Percentiles rank a stretch among this genome's conserved stretches.
Evolutionary conservation across 2,797 vertebrate genomes (phyloP).

Genomic region (Myotis myotis): DNA sequence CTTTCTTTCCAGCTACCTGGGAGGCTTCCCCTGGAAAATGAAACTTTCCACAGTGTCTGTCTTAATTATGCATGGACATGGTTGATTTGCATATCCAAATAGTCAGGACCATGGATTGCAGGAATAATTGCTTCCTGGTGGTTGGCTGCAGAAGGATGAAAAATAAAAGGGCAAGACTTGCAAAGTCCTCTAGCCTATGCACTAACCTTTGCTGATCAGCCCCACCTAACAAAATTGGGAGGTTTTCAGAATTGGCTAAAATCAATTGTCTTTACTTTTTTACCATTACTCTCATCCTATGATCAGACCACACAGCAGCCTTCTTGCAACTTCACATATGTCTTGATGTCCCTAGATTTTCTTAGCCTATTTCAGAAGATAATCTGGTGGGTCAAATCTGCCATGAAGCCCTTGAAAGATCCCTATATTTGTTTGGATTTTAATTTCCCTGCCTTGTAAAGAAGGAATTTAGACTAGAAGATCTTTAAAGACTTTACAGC

Average conservation of each 20-base stretch:
- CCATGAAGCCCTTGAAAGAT: neutral
- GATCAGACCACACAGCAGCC: neutral
- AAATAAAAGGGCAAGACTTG: neutral
- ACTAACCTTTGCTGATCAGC: neutral
- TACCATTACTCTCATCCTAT: neutral
- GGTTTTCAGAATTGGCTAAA: neutral
- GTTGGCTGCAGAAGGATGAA: neutral
- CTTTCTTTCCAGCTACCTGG: slow-evolving; percentile 51
- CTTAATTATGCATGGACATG: slow-evolving; percentile 69
- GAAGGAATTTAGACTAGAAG: neutral
- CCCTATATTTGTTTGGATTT: neutral
- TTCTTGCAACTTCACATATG: neutral
- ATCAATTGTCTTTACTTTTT: neutral
- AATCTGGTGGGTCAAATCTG: neutral
- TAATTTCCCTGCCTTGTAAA: neutral
- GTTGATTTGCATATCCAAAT: slow-evolving; percentile 71
- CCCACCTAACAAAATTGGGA: neutral
- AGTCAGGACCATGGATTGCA: neutral
- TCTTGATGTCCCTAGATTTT: neutral
- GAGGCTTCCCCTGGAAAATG: slow-evolving; percentile 55
- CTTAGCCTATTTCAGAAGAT: neutral
- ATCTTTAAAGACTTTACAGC: neutral
- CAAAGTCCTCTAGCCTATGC: neutral
- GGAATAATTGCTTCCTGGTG: slow-evolving; percentile 14
- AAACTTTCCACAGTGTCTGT: slow-evolving; percentile 70